Percentiles rank a stretch among this genome's conserved stretches.
phyloP scores from a whole-genome alignment of 2,113 vertebrate genomes.

The Cyanoramphus novaezelandiae region DNA sequence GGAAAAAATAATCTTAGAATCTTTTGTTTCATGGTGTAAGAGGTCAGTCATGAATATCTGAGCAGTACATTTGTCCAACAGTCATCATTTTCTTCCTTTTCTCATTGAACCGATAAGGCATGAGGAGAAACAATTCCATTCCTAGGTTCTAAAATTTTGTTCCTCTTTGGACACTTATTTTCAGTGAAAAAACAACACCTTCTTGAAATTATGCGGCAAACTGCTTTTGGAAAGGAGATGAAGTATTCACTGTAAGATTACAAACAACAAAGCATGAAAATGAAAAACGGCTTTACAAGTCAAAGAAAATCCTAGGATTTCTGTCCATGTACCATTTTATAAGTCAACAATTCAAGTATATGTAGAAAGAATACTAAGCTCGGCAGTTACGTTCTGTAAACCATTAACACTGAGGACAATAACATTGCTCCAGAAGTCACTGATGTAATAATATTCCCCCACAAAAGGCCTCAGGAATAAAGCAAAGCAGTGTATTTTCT shows the following conservation, averaged over 20 bases:
- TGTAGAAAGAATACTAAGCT: not conserved
- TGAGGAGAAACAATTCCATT: conserved; percentile 26
- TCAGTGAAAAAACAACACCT: not conserved
- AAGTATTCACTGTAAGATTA: not conserved
- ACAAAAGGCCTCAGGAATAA: not conserved
- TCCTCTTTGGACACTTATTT: conserved; percentile 48
- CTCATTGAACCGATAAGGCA: not conserved
- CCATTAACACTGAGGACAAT: not conserved
- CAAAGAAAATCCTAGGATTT: not conserved
- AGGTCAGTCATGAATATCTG: not conserved
- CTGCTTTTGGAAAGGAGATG: conserved; percentile 11
- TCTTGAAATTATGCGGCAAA: not conserved
- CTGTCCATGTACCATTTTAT: not conserved
- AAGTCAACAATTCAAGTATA: not conserved
- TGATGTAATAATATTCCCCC: not conserved
- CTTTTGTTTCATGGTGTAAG: conserved; percentile 20
- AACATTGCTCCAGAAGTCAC: conserved; percentile 13
- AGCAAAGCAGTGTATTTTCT: not conserved
- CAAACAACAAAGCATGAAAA: not conserved
- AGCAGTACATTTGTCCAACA: not conserved
- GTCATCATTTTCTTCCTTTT: conserved; percentile 39
- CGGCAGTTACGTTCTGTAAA: not conserved
- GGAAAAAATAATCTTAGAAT: not conserved
- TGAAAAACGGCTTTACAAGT: not conserved
- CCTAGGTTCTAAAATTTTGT: conserved; percentile 16